Evolutionary conservation across 2,888 invertebrate species (phyloP), one percentile per base, ranked within the genome.

Genomic region (Atherix ibis): DNA sequence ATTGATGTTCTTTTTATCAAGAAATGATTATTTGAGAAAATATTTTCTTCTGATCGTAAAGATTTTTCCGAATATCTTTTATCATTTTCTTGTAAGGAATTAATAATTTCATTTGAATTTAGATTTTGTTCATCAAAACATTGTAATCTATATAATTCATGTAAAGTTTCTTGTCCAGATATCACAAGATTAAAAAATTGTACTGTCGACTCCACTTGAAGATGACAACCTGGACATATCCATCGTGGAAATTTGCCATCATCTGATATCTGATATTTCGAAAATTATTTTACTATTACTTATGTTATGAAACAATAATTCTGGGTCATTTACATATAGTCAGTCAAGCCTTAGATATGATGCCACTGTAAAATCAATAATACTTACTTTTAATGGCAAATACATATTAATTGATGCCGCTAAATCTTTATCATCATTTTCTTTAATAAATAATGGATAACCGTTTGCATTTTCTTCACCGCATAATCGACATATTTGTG

Each of bases 221-320:
- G 73, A 40, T 75, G 75, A 48, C 83, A 83, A 26, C 77, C 76
- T 6, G 77, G 77, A 50, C 83, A 83, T 45, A 83, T 75, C 14
- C 73, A 74, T 34, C 71, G 66, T 2, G 81, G 81, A 43, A 73
- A 64, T 49, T 70, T 70, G 2, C 73, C 74, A 64, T 81, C 77
- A 53, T 77, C 70, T 34, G 63, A 60, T 18, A 80, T 69, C 22
- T 22, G 22, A 22, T 8, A 22, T 22, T 22, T 22, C 22, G 22
- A 8, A 22, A 22, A 22, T 22, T 22, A 22, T 10, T 22, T 22
- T 10, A 22, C 10, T 22, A 8, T 22, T 22, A 8, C 6, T 8
- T 8, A 22, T 22, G 22, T 22, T 6, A 22, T 22, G 6, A 22
- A 22, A 22, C 22, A 8, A 8, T 6, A 22, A 22, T 22, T 22